These are phyloP conservation scores for Labrus mixtus DNA, from an alignment of 2,113 vertebrate species.

Conservation along the genomic window DNA sequence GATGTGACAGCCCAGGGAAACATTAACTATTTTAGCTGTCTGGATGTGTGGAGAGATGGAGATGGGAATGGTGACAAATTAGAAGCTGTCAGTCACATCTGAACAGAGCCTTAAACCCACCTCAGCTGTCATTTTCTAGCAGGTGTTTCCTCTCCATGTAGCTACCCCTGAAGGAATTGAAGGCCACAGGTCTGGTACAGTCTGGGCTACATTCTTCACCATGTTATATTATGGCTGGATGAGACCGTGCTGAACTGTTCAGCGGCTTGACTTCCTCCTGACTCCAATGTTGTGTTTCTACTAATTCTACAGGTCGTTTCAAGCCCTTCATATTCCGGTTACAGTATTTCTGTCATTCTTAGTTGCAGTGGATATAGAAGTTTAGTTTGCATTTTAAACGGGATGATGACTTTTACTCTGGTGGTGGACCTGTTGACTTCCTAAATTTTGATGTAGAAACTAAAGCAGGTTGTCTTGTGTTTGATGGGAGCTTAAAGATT, in stretches of 20 bases:
- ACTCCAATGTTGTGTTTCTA: constrained; percentile 36
- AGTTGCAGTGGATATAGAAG: background rate
- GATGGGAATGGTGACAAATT: constrained; percentile 58
- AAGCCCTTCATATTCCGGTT: constrained; percentile 11
- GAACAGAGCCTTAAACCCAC: constrained; percentile 37
- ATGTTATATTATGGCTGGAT: constrained; percentile 69
- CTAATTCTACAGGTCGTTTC: constrained; percentile 24
- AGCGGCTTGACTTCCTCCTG: constrained; percentile 46
- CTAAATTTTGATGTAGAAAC: constrained; percentile 85
- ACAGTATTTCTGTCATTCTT: background rate
- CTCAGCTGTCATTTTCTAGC: constrained; percentile 39
- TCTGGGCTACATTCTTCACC: constrained; percentile 65
- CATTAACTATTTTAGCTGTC: constrained; percentile 77
- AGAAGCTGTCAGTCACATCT: constrained; percentile 71
- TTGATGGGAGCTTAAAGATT: constrained; percentile 94
- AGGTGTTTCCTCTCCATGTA: constrained; percentile 87
- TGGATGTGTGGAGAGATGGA: constrained; percentile 34
- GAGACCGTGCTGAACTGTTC: constrained; percentile 60
- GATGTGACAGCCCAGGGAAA: constrained; percentile 74
- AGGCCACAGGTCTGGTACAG: constrained; percentile 24
- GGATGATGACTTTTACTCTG: constrained; percentile 31
- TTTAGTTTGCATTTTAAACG: constrained; percentile 9
- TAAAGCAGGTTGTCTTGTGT: constrained; percentile 89
- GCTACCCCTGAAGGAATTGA: constrained; percentile 56
- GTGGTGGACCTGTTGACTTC: constrained; percentile 25